These are phyloP conservation scores for Lasioglossum zephyrum DNA, from an alignment of 2,888 invertebrate genomes.

Conservation along the genomic window DNA sequence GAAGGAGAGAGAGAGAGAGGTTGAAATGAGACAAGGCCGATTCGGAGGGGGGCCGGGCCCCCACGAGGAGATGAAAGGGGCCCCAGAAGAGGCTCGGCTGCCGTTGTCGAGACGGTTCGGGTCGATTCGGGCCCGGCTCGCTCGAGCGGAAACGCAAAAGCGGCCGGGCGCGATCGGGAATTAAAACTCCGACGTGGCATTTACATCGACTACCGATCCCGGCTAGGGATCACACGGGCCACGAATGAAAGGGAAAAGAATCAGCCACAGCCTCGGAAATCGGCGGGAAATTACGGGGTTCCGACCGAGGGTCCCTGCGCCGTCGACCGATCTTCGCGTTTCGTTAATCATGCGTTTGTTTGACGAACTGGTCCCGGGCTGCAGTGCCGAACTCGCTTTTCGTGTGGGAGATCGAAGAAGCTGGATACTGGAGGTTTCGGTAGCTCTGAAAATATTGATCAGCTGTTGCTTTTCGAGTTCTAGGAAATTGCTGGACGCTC, in stretches of 20 bases:
- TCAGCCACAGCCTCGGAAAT: conserved; percentile 1
- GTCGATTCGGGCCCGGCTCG: conserved; percentile 21
- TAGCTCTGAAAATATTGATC: neutral
- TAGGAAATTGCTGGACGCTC: too few species aligned
- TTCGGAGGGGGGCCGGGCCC: neutral
- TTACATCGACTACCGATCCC: conserved; percentile 53
- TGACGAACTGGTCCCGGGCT: neutral
- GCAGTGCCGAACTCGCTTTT: neutral
- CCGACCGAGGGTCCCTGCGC: conserved; percentile 6
- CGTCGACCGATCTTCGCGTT: conserved; percentile 7
- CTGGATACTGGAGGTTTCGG: neutral
- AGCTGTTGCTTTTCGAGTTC: neutral
- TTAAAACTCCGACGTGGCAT: conserved; percentile 65
- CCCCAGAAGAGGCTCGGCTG: neutral
- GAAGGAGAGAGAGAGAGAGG: conserved; percentile 1
- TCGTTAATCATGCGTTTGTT: conserved; percentile 22
- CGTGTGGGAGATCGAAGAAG: neutral
- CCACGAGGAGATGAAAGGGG: conserved; percentile 16
- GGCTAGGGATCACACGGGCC: neutral
- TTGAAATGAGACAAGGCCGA: neutral
- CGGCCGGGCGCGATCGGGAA: conserved; percentile 54
- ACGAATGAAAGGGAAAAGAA: neutral
- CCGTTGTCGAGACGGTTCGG: conserved; percentile 1
- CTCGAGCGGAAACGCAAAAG: conserved; percentile 66
- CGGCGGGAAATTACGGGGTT: conserved; percentile 28